These are phyloP conservation scores for Archocentrus centrarchus DNA, from an alignment of 2,113 vertebrate genomes.

Conservation along the genomic window DNA sequence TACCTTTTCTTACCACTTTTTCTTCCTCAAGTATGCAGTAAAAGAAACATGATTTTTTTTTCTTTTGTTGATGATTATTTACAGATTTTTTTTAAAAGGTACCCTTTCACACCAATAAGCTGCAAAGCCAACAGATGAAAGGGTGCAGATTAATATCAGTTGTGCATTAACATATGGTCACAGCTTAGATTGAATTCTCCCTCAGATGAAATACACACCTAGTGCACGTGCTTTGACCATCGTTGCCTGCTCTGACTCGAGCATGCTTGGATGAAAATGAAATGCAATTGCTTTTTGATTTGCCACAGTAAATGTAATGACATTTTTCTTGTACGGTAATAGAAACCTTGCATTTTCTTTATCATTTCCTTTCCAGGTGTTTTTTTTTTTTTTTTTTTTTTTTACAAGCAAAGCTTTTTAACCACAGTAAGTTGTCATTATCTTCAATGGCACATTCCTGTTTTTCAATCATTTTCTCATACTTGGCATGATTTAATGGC, in stretches of 20 bases:
- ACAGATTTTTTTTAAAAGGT: not conserved
- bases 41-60: not conserved
- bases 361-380: slow-evolving; percentile 70
- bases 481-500: slow-evolving; percentile 64
- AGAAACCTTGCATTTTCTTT: slow-evolving; percentile 67
- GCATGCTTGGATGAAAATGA: slow-evolving; percentile 52
- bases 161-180: slow-evolving; percentile 62
- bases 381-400: not conserved
- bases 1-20: not conserved
- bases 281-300: slow-evolving; percentile 71
- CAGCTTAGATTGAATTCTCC: slow-evolving; percentile 56
- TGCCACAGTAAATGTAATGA: slow-evolving; percentile 69
- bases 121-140: slow-evolving; percentile 43
- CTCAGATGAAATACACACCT: slow-evolving; percentile 49
- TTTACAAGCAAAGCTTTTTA: slow-evolving; percentile 59
- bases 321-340: slow-evolving; percentile 67
- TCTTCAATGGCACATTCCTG: slow-evolving; percentile 55
- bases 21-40: slow-evolving; percentile 27
- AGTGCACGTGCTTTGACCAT: slow-evolving; percentile 25
- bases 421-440: slow-evolving; percentile 65
- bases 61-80: not conserved
- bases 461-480: slow-evolving; percentile 80
- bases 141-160: slow-evolving; percentile 57
- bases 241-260: slow-evolving; percentile 30
- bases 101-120: slow-evolving; percentile 35